These are phyloP conservation scores for Idris sp. DNA, from an alignment of 1,140 invertebrate genomes.

Conservation along the genomic window DNA sequence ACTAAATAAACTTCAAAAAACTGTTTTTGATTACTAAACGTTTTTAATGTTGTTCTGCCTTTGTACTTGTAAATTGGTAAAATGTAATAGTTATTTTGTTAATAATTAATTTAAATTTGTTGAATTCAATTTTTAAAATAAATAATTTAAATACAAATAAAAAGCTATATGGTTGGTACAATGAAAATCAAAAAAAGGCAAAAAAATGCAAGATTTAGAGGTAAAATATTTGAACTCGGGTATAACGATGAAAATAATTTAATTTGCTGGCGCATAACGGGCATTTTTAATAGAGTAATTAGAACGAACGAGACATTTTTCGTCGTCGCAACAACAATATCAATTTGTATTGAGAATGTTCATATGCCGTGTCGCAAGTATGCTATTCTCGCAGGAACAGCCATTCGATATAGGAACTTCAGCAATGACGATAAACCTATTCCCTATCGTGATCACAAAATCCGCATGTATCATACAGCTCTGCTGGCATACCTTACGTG, in stretches of 20 bases:
- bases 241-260: constrained; percentile 2
- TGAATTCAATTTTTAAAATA: too few relatives aligned
- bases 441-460: constrained; percentile 48
- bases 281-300: constrained; percentile 26
- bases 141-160: too few relatives aligned
- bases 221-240: not conserved
- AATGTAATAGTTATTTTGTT: too few relatives aligned
- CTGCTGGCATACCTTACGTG: constrained; percentile 45
- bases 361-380: constrained; percentile 39
- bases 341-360: constrained; percentile 48
- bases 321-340: constrained; percentile 36
- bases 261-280: constrained; percentile 15
- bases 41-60: too few relatives aligned
- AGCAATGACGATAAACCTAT: constrained; percentile 50
- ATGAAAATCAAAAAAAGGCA: too few relatives aligned
- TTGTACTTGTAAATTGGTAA: too few relatives aligned
- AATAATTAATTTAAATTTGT: too few relatives aligned
- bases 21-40: too few relatives aligned
- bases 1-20: too few relatives aligned
- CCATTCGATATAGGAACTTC: constrained; percentile 42
- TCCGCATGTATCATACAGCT: constrained; percentile 50
- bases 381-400: constrained; percentile 43
- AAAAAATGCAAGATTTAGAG: constrained; percentile 1
- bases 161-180: too few relatives aligned
- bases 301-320: constrained; percentile 16